These are phyloP conservation scores for Sarcoramphus papa DNA, from an alignment of 2,797 vertebrate species.

Conservation along the genomic window DNA sequence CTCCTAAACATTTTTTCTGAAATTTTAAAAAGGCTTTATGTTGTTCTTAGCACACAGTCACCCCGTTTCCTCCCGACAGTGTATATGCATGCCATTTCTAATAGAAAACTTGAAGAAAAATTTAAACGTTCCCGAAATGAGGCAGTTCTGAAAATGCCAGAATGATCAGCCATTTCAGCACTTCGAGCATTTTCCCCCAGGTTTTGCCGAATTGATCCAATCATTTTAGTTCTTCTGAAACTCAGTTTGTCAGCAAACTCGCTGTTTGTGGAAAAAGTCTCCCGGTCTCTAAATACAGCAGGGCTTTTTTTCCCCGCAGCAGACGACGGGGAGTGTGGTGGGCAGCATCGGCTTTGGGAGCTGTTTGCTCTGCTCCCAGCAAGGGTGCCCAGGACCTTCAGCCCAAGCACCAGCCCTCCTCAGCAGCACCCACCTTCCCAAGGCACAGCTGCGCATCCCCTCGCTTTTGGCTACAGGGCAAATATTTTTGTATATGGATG, in stretches of 20 bases:
- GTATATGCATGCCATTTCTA: neutral
- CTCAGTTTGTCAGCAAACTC: slow-evolving; percentile 33
- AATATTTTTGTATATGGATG: neutral
- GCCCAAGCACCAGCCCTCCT: neutral
- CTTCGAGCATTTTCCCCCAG: slow-evolving; percentile 31
- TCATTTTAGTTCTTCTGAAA: slow-evolving; percentile 53
- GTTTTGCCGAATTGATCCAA: slow-evolving; percentile 61
- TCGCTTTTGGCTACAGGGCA: neutral
- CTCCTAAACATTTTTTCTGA: neutral
- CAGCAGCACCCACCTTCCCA: neutral
- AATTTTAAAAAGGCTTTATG: neutral
- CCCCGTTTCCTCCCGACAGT: neutral
- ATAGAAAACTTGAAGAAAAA: neutral
- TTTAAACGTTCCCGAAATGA: slow-evolving; percentile 21
- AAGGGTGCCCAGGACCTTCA: neutral
- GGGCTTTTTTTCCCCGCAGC: neutral
- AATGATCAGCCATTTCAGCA: slow-evolving; percentile 59
- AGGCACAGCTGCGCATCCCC: neutral
- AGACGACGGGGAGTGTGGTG: fast-evolving
- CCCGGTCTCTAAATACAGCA: neutral
- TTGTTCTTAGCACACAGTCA: neutral
- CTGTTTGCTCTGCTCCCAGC: neutral
- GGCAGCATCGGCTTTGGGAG: neutral
- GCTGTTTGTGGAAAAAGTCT: neutral
- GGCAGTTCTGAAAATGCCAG: slow-evolving; percentile 53